Percentiles rank a stretch among this genome's conserved stretches.
phyloP scores from a whole-genome alignment of 2,797 vertebrate species.

The Urosaurus nigricauda region DNA sequence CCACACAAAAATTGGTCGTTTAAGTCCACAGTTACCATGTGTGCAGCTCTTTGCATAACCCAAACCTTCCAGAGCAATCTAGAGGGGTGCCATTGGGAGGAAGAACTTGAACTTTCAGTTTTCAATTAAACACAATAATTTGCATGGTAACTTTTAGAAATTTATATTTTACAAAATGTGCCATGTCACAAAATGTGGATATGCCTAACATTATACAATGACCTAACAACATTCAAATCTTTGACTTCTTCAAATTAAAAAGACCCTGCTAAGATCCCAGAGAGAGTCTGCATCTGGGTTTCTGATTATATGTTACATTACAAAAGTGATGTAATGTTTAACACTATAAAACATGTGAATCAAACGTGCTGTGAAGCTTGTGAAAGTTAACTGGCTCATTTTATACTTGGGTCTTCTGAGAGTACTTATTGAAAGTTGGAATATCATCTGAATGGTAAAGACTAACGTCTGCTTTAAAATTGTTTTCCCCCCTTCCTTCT shows the following conservation, averaged over 20 bases:
- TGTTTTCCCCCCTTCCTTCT: constrained; percentile 41
- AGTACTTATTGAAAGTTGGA: constrained; percentile 70
- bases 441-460: constrained; percentile 71
- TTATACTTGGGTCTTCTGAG: constrained; percentile 66
- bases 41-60: background rate
- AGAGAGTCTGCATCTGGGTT: constrained; percentile 68
- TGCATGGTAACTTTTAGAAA: background rate
- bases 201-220: background rate
- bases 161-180: background rate
- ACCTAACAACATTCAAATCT: background rate
- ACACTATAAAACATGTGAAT: constrained; percentile 64
- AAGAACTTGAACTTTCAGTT: background rate
- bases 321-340: constrained; percentile 66
- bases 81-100: background rate
- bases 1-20: background rate
- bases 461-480: constrained; percentile 64
- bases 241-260: constrained; percentile 57
- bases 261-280: constrained; percentile 62
- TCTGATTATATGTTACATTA: constrained; percentile 74
- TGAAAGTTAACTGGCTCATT: constrained; percentile 68
- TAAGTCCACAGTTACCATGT: background rate
- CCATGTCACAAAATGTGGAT: background rate
- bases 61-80: background rate
- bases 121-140: background rate
- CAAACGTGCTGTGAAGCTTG: constrained; percentile 48